Evolutionary conservation across 2,888 invertebrate genomes (phyloP), one percentile per base, ranked within the genome.

Genomic region (Oligia fasciuncula): DNA sequence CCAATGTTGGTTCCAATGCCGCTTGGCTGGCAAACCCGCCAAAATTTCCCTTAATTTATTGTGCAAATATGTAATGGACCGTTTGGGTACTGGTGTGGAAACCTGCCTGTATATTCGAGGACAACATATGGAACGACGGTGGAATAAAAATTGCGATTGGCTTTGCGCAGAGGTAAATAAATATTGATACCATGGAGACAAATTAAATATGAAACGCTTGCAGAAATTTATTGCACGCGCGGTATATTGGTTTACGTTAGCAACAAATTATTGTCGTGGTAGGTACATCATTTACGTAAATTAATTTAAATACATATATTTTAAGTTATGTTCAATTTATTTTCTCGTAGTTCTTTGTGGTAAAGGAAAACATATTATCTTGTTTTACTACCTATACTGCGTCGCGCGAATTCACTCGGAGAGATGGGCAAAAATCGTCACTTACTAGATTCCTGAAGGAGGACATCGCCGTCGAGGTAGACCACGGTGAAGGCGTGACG

Each of bases 71-170:
- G 83, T 85, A 76, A 85, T 81, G 62, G 57, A 67, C 62, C 77
- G 66, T 51, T 76, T 83, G 83, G 76, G 74, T 73, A 79, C 73
- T 76, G 87, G 69, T 40, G 80, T 74, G 81, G 80, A 88, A 86
- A 86, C 82, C 86, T 85, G 76, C 43, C 78, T 88, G 73, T 85
- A 83, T 89, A 81, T 79, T 68, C 40, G 69, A 71, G 62, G 75
- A 76, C 77, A 81, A 80, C 80, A 81, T 81, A 83, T 73, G 67
- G 72, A 75, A 43, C 70, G 77, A 69, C 29, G 62, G 19, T 57
- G 74, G 17, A 79, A 89, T 80, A 73, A 85, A 80, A 84, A 77
- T 35, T 70, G 46, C 70, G 76, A 83, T 83, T 80, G 81, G 80
- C 43, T 87, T 85, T 81, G 65, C 51, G 68, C 1, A 35, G 68